phyloP scores from a whole-genome alignment of 2,888 invertebrate species.

The Parnassius mnemosyne region DNA sequence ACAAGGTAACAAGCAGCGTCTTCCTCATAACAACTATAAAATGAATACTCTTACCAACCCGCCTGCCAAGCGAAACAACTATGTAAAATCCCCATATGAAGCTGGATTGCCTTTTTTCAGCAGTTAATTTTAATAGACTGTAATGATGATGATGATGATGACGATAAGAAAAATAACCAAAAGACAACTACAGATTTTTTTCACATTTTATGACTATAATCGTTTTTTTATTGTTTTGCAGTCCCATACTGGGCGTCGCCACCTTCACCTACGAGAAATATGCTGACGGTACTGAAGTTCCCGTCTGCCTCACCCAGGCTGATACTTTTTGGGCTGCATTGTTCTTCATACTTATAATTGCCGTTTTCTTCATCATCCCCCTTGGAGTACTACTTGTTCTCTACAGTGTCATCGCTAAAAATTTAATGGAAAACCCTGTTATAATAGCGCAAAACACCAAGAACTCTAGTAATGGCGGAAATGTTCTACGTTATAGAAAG shows the following conservation, averaged over 20 bases:
- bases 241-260: conserved; percentile 92
- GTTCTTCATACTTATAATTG: conserved; percentile 90
- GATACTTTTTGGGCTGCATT: conserved; percentile 88
- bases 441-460: conserved; percentile 83
- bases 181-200: no score
- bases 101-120: no score
- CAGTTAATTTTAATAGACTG: no score
- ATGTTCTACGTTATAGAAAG: conserved; percentile 86
- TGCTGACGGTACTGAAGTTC: conserved; percentile 85
- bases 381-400: conserved; percentile 89
- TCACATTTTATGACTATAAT: not conserved
- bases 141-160: no score
- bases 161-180: no score
- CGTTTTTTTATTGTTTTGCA: conserved; percentile 61
- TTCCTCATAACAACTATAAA: no score
- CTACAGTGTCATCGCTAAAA: conserved; percentile 92
- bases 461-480: conserved; percentile 68
- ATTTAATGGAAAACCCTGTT: conserved; percentile 89
- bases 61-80: no score
- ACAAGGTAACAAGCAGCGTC: no score
- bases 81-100: no score
- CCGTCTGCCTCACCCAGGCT: conserved; percentile 90
- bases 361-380: conserved; percentile 92
- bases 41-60: no score
- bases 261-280: conserved; percentile 86